Percentiles rank a stretch among this genome's conserved stretches.
phyloP scores from a whole-genome alignment of 2,797 vertebrate genomes.

The Toxotes lorentzi region DNA sequence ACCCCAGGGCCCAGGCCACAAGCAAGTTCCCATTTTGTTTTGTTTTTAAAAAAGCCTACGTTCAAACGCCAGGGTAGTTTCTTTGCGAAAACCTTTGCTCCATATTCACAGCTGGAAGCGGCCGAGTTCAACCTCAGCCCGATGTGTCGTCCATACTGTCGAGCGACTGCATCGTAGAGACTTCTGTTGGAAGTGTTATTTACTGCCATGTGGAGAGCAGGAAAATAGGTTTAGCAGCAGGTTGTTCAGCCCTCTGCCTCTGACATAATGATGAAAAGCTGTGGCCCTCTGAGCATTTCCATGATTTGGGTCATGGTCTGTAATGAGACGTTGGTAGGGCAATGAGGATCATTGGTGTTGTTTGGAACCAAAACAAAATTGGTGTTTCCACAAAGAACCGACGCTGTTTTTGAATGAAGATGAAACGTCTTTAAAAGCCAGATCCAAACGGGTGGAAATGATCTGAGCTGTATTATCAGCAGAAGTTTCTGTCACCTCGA shows the following conservation, averaged over 20 bases:
- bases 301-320: conserved; percentile 26
- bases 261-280: conserved; percentile 12
- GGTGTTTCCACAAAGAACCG: neutral
- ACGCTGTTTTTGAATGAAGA: neutral
- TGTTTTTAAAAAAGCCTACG: neutral
- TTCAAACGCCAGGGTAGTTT: neutral
- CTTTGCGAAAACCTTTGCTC: neutral
- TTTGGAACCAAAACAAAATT: neutral
- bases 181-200: conserved; percentile 20
- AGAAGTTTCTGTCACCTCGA: neutral
- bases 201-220: neutral
- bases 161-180: neutral
- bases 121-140: neutral
- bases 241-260: neutral
- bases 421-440: neutral
- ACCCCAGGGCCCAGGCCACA: neutral
- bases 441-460: neutral
- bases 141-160: neutral
- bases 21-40: neutral
- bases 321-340: conserved; percentile 4
- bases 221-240: conserved; percentile 9
- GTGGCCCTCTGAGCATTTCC: conserved; percentile 6
- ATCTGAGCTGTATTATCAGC: neutral
- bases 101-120: neutral
- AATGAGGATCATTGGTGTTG: neutral